Evolutionary conservation across 2,797 vertebrate species (phyloP), one percentile per base, ranked within the genome.

Genomic region (Crenuchus spilurus): DNA sequence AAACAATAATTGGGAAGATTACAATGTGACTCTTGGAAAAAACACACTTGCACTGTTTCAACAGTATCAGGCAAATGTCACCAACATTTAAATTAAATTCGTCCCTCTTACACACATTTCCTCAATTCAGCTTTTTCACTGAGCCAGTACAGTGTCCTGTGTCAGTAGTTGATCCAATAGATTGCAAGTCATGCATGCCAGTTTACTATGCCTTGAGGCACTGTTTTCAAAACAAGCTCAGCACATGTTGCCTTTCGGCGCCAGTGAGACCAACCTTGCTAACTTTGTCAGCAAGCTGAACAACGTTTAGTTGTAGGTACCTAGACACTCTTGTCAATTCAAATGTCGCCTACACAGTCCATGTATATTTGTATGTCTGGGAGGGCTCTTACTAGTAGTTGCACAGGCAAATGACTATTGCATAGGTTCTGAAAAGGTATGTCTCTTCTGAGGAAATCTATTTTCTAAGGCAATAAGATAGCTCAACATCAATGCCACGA

Each of bases 1-100:
- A 79, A 33, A 66, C 28, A 49, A n/a, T n/a, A n/a, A n/a, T n/a
- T n/a, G n/a, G n/a, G n/a, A n/a, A 7, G 37, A 16, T 52, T 44
- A 24, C 26, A 46, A n/a, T n/a, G n/a, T n/a, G n/a, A n/a, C n/a
- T n/a, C 2, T 42, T 9, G 1, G 22, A 42, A 13, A 6, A 61
- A 26, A 41, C 4, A 33, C 4, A 14, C 11, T 7, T 3, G 35
- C 35, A 37, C 8, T 18, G 14, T 44, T n/a, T 44, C 46, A 24
- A n/a, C n/a, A n/a, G n/a, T n/a, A n/a, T n/a, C n/a, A n/a, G n/a
- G n/a, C n/a, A n/a, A 11, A 14, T 11, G 9, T 14, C 28, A 42
- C 41, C 41, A 42, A 16, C 51, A 54, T 6, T 30, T 7, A n/a
- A 28, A 31, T 30, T 54, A 14, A 14, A 57, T n/a, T n/a, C n/a